A percentile compares a stretch with the other conserved stretches of the same genome.
These are phyloP conservation scores for Erebia epiphron DNA, from an alignment of 2,888 invertebrate genomes.

Conservation along the genomic window DNA sequence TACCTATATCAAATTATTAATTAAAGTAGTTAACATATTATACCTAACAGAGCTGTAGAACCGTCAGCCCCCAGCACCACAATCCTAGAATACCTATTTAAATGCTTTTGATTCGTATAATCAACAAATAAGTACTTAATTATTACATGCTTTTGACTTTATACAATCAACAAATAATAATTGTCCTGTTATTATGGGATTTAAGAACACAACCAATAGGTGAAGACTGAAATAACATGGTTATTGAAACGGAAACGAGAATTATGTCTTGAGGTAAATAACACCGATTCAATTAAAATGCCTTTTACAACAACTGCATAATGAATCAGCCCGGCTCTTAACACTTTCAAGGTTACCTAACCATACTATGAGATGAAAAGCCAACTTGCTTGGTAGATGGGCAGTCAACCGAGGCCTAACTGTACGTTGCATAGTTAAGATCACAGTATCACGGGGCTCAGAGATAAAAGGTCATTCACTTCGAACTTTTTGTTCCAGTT, in stretches of 20 bases:
- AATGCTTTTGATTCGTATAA: too few species aligned
- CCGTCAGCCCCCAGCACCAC: too few species aligned
- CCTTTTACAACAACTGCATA: conserved; percentile 17
- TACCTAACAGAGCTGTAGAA: too few species aligned
- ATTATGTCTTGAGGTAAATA: conserved; percentile 15
- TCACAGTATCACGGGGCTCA: conserved; percentile 38
- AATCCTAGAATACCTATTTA: too few species aligned
- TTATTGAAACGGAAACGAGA: not conserved
- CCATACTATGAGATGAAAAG: conserved; percentile 47
- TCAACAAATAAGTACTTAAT: too few species aligned
- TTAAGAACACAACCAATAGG: too few species aligned
- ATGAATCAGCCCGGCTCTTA: conserved; percentile 40
- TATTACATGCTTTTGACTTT: too few species aligned
- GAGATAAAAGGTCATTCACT: conserved; percentile 55
- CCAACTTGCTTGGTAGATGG: conserved; percentile 44
- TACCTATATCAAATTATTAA: too few species aligned
- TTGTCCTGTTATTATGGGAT: too few species aligned
- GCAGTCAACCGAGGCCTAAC: conserved; percentile 53
- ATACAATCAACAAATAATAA: too few species aligned
- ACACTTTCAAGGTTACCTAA: conserved; percentile 36
- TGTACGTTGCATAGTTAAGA: conserved; percentile 44
- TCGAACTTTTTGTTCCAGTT: conserved; percentile 5
- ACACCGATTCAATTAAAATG: conserved; percentile 14
- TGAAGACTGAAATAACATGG: not conserved
- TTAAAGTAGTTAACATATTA: too few species aligned